Base-by-base conservation (phyloP, 1,140 invertebrate species). In the Pygmarrhopalites habei region DNA sequence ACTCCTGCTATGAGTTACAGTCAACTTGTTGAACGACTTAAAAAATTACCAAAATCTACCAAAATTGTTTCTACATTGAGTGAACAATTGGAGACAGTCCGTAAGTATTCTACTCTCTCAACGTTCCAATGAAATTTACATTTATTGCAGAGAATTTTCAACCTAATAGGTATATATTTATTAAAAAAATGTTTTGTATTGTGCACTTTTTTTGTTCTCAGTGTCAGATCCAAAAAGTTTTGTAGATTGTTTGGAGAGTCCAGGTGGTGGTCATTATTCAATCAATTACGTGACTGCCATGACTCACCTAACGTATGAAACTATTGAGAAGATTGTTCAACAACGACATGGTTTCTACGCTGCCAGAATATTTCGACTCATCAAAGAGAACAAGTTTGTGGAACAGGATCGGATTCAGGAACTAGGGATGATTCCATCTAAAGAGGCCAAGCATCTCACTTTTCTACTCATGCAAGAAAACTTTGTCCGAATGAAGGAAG, bases 401-500 rank as follows among this genome's bases (percentile, higher is more conserved):
- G 69, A 71, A 35, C 69, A 70, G 62, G 62, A 70, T 23, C 46
- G 46, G 19, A 66, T 72, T 35, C 29, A 53, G 25, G 63, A 71
- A 46, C 15, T 68, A 1, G 68, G 63, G 19, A 71, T 71, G 70
- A 68, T 71, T 51, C 68, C 70, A 5, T 60, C 62, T 1, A 67
- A 70, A 55, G 66, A 70, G 41, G 68, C 70, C 1, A 71, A 71
- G 49, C 28, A 60, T 17, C 28, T 70, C 17, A 68, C 70, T 1
- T 71, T 70, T 58, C 47, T 60, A 10, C 56, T 72, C 19, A 32
- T 71, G 7, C 63, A 69, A 29, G 58, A 70, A 29, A 66, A 68
- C 43, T 71, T 68, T 47, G 64, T 72, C 23, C 21, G 32, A 15
- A 52, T 71, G n/a, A 70, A 71, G 39, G 70, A 72, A 64, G 51